Evolutionary conservation across 2,888 invertebrate genomes (phyloP), one percentile per base, ranked within the genome.

Genomic region (Drosophila melanosoma): DNA sequence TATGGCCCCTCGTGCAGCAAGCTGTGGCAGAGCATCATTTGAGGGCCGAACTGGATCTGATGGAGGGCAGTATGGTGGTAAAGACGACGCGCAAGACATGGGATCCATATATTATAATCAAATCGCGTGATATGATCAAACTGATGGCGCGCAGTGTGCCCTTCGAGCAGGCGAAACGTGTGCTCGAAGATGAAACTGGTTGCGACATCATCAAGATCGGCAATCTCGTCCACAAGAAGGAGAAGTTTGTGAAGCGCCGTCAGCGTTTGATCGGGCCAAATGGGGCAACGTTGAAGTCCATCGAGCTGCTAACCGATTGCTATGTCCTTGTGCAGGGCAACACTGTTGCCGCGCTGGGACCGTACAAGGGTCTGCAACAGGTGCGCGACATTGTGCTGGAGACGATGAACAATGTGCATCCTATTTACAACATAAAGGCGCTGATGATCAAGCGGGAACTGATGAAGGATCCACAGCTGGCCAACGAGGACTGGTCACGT

Each of bases 381-480:
- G 97, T 97, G 0, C 94, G 99, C 65, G 96, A 97, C 83, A 97
- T 99, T 87, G 97, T 98, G 1, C 96, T 97, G 91, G 99, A 99
- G 86, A 99, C 99, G 0, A 99, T 99, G 99, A 98, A 97, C 91
- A 99, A 99, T 93, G 95, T 99, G 64, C 99, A 99, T 94, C 99
- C 99, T 1, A 98, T 99, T 92, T 99, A 99, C 91, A 99, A 99
- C 90, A 98, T 99, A 1, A 97, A 99, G 94, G 97, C 98, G 3
- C 93, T 99, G 59, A 99, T 99, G 99, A 99, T 99, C 59, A 99
- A 99, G 92, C 95, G 96, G 82, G 99, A 99, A 93, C 93, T 99
- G 65, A 96, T 97, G 87, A 99, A 98, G 93, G 98, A 99, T 94
- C 97, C 98, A 0, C 96, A 96, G 89, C 92, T 99, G 63, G 97